Evolutionary conservation across 30 jellyfish, hydroid and myxozoan species (phyloP).

Genomic region (Clytia hemisphaerica): DNA sequence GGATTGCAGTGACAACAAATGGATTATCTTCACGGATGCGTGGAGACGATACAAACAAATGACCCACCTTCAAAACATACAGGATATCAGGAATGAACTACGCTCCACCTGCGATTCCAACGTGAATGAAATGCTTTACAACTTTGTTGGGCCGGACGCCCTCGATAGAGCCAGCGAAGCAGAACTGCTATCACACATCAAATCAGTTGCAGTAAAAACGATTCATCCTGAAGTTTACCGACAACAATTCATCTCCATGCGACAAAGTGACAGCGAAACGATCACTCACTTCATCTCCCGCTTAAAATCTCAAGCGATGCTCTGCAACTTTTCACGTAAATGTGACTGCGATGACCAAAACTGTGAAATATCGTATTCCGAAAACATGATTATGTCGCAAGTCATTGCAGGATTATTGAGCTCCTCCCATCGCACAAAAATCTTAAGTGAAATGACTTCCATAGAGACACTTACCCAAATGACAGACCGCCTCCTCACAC

Average conservation of each 20-base stretch:
- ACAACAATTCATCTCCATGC: constrained; percentile 2
- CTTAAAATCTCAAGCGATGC: constrained; percentile 8
- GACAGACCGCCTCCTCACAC: neutral
- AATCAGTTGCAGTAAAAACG: constrained; percentile 16
- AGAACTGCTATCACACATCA: constrained; percentile 16
- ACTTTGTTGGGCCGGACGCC: constrained; percentile 21
- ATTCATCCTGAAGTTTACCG: constrained; percentile 34
- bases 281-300: constrained; percentile 18
- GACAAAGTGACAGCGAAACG: constrained; percentile 27
- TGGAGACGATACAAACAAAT: constrained; percentile 11
- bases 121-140: constrained; percentile 16
- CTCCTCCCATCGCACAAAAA: neutral
- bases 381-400: neutral
- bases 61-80: neutral
- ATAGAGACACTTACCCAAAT: neutral
- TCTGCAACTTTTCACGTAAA: neutral
- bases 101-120: neutral
- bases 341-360: neutral
- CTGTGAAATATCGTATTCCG: neutral
- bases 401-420: neutral
- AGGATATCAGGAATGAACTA: neutral
- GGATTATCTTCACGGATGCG: constrained; percentile 11
- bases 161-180: constrained; percentile 22
- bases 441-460: neutral
- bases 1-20: constrained; percentile 14